phyloP scores from a whole-genome alignment of 2,113 vertebrate species.

The Malurus melanocephalus region DNA sequence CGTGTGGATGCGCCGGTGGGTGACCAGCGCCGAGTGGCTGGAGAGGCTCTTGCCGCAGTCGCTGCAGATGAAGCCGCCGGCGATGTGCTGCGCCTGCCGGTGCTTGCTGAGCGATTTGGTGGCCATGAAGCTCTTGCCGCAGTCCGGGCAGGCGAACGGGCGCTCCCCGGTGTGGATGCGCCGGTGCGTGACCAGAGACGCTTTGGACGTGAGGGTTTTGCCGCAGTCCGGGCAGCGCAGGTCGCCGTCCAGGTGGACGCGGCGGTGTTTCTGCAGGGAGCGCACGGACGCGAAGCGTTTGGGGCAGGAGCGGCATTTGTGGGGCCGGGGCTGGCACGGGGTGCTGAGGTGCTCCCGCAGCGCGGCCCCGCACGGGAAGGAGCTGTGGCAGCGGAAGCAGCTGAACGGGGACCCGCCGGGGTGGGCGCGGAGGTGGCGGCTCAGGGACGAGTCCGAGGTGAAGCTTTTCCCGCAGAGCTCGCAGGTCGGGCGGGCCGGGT shows the following conservation, averaged over 20 bases:
- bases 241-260: background rate
- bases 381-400: background rate
- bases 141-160: background rate
- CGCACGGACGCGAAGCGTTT: background rate
- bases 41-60: background rate
- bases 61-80: background rate
- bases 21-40: background rate
- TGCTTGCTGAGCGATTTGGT: background rate
- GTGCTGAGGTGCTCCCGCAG: background rate
- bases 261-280: background rate
- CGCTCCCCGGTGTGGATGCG: background rate
- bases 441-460: background rate
- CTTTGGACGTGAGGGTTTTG: background rate
- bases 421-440: background rate
- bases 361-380: background rate
- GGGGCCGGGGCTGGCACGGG: background rate
- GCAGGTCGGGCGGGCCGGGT: background rate
- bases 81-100: background rate
- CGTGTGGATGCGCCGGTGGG: background rate
- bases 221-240: background rate
- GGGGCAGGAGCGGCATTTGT: background rate
- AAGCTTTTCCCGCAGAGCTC: background rate
- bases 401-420: background rate
- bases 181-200: background rate
- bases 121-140: background rate